These are phyloP conservation scores for Lithobius niger DNA, from an alignment of 1,140 invertebrate genomes.

Conservation along the genomic window DNA sequence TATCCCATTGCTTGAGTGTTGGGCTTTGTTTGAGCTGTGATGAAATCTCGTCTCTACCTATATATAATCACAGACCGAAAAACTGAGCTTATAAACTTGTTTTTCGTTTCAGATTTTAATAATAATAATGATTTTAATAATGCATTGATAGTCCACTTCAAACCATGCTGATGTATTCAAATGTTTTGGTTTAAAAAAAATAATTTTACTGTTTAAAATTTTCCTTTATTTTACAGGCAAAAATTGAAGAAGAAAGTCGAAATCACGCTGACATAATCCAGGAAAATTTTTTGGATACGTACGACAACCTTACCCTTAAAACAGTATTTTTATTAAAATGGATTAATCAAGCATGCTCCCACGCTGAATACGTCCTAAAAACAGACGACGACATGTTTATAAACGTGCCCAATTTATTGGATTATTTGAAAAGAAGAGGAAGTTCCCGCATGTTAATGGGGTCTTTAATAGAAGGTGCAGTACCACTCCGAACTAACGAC, in stretches of 20 bases:
- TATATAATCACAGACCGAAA: too few relatives aligned
- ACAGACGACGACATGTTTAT: conserved; percentile 89
- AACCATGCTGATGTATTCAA: too few relatives aligned
- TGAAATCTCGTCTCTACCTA: too few relatives aligned
- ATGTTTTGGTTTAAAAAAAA: too few relatives aligned
- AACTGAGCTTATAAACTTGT: too few relatives aligned
- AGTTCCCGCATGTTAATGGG: not conserved
- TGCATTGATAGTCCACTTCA: too few relatives aligned
- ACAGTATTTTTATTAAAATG: conserved; percentile 72
- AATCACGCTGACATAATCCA: conserved; percentile 44
- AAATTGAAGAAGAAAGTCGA: not conserved
- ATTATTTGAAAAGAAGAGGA: conserved; percentile 39
- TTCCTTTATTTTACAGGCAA: too few relatives aligned
- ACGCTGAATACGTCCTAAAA: conserved; percentile 59
- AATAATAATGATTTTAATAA: too few relatives aligned
- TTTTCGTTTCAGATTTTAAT: too few relatives aligned
- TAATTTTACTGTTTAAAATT: too few relatives aligned
- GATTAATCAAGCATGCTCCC: conserved; percentile 59
- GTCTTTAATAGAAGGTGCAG: not conserved
- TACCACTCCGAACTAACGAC: not conserved
- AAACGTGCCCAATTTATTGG: conserved; percentile 57
- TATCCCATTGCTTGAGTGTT: too few relatives aligned
- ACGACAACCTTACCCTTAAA: conserved; percentile 75
- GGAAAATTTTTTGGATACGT: conserved; percentile 65
- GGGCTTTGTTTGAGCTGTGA: too few relatives aligned